Evolutionary conservation across 2,113 vertebrate species (phyloP).

Genomic region (Herpailurus yagouaroundi): DNA sequence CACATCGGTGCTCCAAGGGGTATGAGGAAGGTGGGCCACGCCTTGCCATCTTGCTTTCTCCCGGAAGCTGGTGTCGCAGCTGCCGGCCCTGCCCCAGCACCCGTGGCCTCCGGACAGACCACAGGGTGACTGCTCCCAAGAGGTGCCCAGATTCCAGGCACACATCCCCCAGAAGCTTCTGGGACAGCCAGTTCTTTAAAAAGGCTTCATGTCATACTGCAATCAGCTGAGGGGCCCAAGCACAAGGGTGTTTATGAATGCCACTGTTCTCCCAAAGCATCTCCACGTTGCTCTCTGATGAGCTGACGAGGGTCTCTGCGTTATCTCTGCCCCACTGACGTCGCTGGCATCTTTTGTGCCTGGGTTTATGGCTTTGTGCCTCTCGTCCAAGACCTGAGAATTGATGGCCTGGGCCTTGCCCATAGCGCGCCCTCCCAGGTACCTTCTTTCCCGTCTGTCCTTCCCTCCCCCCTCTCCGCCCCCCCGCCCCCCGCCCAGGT

Average conservation of each 20-base stretch:
- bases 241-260: not conserved
- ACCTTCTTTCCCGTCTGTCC: not conserved
- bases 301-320: not conserved
- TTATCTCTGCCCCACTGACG: not conserved
- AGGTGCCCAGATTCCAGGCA: slow-evolving; percentile 63
- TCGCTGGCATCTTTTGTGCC: not conserved
- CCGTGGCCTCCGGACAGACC: not conserved
- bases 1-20: not conserved
- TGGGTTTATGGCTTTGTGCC: not conserved
- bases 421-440: not conserved
- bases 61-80: not conserved
- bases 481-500: not conserved
- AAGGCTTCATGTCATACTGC: slow-evolving; percentile 62
- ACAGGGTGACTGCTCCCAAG: slow-evolving; percentile 16
- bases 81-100: not conserved
- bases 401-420: not conserved
- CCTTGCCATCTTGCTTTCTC: not conserved
- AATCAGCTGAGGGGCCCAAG: slow-evolving; percentile 52
- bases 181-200: slow-evolving; percentile 68
- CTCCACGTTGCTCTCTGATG: not conserved
- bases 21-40: not conserved
- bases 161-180: slow-evolving; percentile 61
- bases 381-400: not conserved
- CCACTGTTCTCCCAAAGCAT: not conserved
- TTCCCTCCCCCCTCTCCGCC: too few species aligned